Conservation (phyloP, 2,888 invertebrate genomes). For the Trimorus sp. region DNA sequence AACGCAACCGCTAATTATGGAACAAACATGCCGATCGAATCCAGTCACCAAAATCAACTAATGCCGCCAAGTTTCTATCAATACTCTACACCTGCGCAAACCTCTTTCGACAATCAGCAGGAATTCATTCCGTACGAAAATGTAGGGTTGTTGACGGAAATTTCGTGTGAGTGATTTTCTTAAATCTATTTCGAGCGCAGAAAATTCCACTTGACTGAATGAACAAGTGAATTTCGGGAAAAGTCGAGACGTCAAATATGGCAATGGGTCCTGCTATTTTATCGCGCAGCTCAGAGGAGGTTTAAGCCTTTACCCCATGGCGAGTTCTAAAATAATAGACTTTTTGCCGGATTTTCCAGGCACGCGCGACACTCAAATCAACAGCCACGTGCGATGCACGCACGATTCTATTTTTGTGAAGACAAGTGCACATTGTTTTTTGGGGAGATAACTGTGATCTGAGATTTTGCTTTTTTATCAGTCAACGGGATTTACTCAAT, state of each 20-base stretch:
- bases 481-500: too few relatives aligned
- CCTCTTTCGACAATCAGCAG: slow-evolving; percentile 72
- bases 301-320: slow-evolving; percentile 79
- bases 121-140: slow-evolving; percentile 79
- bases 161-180: slow-evolving; percentile 67
- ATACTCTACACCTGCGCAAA: slow-evolving; percentile 51
- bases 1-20: too few relatives aligned
- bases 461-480: not conserved
- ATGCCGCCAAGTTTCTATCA: slow-evolving; percentile 14
- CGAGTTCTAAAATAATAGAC: slow-evolving; percentile 81
- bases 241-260: slow-evolving; percentile 44
- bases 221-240: slow-evolving; percentile 25
- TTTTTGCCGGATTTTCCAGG: slow-evolving; percentile 73
- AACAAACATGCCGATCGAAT: too few relatives aligned
- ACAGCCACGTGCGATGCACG: slow-evolving; percentile 78
- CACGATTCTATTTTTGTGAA: slow-evolving; percentile 71
- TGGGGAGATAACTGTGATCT: slow-evolving; percentile 15
- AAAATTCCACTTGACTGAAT: too few relatives aligned
- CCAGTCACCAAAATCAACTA: slow-evolving; percentile 33
- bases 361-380: slow-evolving; percentile 72
- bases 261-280: slow-evolving; percentile 46
- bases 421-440: slow-evolving; percentile 39
- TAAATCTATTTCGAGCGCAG: too few relatives aligned
- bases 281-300: slow-evolving; percentile 81
- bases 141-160: slow-evolving; percentile 74